phyloP scores from a whole-genome alignment of 2,888 invertebrate species.

The Leptinotarsa tumamoca region DNA sequence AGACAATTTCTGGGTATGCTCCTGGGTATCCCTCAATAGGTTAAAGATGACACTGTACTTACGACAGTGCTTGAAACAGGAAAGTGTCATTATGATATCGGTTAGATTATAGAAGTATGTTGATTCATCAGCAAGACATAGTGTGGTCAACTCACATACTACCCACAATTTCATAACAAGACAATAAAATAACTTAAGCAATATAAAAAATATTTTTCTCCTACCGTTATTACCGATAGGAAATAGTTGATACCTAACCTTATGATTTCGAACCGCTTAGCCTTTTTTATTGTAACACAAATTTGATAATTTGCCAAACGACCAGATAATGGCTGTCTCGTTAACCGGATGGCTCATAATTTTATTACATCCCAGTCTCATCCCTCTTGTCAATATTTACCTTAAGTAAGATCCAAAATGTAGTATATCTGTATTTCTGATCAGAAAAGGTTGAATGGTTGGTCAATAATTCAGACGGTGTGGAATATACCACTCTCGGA shows the following conservation, averaged over 20 bases:
- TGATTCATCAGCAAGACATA: no score
- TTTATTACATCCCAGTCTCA: conserved; percentile 35
- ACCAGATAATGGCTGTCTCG: conserved; percentile 19
- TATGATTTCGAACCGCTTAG: background rate
- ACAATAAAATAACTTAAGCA: background rate
- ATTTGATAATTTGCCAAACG: conserved; percentile 21
- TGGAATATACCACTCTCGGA: conserved; percentile 41
- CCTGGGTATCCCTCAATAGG: no score
- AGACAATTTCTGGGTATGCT: no score
- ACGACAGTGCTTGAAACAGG: no score
- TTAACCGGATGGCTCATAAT: conserved; percentile 40
- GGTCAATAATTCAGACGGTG: conserved; percentile 44
- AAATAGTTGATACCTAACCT: conserved; percentile 11
- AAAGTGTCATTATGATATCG: no score
- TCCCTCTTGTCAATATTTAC: conserved; percentile 49
- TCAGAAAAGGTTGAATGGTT: conserved; percentile 41
- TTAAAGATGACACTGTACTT: no score
- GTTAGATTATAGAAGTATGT: no score
- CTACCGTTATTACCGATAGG: background rate
- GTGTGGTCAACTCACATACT: no score
- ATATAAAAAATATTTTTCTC: background rate
- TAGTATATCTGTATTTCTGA: conserved; percentile 41
- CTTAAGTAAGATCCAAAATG: conserved; percentile 49
- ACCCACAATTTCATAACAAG: background rate
- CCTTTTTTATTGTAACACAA: conserved; percentile 21